Percentiles rank a stretch among this genome's conserved stretches.
Evolutionary conservation across 2,888 invertebrate species (phyloP).

Genomic region (Caenorhabditis sp.): DNA sequence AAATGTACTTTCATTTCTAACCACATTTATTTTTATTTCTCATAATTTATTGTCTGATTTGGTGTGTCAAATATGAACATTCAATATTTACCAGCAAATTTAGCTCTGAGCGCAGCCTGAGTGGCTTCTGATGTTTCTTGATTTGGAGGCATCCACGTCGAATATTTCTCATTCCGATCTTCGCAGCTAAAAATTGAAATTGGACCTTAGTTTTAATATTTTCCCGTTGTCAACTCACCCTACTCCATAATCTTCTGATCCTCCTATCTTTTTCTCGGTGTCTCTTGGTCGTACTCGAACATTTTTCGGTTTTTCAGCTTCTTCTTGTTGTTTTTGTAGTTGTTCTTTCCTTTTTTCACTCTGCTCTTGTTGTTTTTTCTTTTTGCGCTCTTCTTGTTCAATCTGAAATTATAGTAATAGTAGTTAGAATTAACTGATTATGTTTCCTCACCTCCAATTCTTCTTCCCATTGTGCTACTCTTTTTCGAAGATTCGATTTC

Average conservation of each 20-base stretch:
- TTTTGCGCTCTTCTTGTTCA: conserved; percentile 25
- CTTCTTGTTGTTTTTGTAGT: too few species aligned
- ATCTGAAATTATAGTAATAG: too few species aligned
- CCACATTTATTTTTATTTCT: neutral
- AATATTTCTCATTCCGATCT: conserved; percentile 75
- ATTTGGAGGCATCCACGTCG: conserved; percentile 82
- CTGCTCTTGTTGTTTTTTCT: conserved; percentile 13
- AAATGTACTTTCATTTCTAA: conserved; percentile 72
- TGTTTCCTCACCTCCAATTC: conserved; percentile 15
- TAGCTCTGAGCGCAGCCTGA: conserved; percentile 55
- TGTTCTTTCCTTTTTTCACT: conserved; percentile 25
- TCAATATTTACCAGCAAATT: conserved; percentile 65
- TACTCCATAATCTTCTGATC: conserved; percentile 43
- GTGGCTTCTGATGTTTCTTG: conserved; percentile 78
- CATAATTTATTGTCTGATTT: neutral
- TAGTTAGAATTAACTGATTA: conserved; percentile 1
- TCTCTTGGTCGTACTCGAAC: conserved; percentile 13
- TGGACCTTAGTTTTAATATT: too few species aligned
- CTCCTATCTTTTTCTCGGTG: conserved; percentile 26
- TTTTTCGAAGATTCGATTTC: conserved; percentile 13
- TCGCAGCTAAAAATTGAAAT: conserved; percentile 38
- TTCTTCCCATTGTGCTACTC: conserved; percentile 36
- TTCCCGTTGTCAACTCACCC: conserved; percentile 15
- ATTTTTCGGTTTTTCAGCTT: conserved; percentile 3
- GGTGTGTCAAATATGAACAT: neutral